Conservation (phyloP, 1,140 invertebrate species). For the Drosophila tani region DNA sequence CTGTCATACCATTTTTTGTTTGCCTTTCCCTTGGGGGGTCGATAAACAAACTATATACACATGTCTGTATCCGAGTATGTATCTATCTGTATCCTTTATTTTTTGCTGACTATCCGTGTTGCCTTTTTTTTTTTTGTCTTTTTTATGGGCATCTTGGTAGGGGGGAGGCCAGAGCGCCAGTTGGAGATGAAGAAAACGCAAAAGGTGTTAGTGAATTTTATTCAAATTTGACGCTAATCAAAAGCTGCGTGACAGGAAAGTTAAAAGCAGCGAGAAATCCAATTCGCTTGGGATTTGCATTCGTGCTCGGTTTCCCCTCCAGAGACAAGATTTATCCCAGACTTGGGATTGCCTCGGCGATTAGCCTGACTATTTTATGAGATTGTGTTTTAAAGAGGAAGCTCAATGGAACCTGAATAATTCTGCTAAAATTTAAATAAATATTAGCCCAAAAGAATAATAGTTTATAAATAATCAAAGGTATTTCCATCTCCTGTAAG, state of each 20-base stretch:
- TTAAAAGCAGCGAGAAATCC: constrained; percentile 30
- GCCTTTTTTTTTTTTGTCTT: constrained; percentile 33
- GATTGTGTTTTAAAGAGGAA: constrained; percentile 17
- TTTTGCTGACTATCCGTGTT: constrained; percentile 67
- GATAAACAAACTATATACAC: constrained; percentile 57
- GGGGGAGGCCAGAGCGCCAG: background rate
- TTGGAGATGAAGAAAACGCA: constrained; percentile 7
- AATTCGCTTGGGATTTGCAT: constrained; percentile 43
- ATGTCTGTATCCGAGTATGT: constrained; percentile 28
- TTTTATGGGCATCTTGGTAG: constrained; percentile 60
- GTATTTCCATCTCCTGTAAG: background rate
- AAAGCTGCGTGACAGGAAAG: constrained; percentile 72
- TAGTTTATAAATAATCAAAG: background rate
- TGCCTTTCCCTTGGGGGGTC: constrained; percentile 41
- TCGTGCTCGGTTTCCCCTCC: constrained; percentile 11
- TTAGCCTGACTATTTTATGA: constrained; percentile 37
- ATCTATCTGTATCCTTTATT: constrained; percentile 29
- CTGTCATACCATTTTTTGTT: constrained; percentile 22
- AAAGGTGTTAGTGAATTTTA: constrained; percentile 80
- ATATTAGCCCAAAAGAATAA: background rate
- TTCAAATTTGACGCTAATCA: constrained; percentile 81
- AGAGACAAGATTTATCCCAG: constrained; percentile 39
- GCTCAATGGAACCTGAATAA: background rate
- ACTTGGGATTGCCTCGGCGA: constrained; percentile 25
- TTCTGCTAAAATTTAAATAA: background rate